Base-by-base conservation (phyloP, 2,888 invertebrate genomes). In the Gari tellinella region DNA sequence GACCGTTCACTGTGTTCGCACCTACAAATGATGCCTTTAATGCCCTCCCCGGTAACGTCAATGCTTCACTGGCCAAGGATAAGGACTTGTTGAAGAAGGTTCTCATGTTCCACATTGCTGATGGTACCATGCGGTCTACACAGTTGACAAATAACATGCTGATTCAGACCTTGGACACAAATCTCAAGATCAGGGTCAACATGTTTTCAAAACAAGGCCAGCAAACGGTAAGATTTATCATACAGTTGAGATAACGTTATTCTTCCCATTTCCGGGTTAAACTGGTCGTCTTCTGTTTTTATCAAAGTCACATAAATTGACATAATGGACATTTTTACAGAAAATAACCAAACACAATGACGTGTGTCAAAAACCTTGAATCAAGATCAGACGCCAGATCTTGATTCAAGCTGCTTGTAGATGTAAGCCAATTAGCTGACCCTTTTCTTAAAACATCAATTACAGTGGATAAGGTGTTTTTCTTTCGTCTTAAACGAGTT, bases 1-100 rank as follows among this genome's bases (percentile, higher is more conserved):
- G 82, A 25, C 78, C 73, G 10, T 80, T 81, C 21, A 84, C 84
- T 0, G 66, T 84, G 14, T 81, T 84, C 45, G 82, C 74, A 14
- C 84, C 84, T 17, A 75, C 81, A 8, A 79, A 84, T 49, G 74
- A 69, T 17, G 84, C 82, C 1, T 81, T 84, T 45, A 68, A 65
- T 19, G 74, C 70, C 12, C 67, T 84, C 1, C 73, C 78, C 0
- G 38, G 43, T 2, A 66, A 37, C 21, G 80, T 79, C 2, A 58
- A 74, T n/a, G 72, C 70, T 15, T 61, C 67, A 10, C 57, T 84
- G n/a, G 37, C 55, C 2, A 69, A 61, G n/a, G 76, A 82, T 65
- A 65, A 48, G 10, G 61, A 64, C 15, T 63, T 84, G 4, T 56
- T 84, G 41, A 70, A 60, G 37, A 56, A 70, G 26, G 81, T 82